Evolutionary conservation across 2,888 invertebrate genomes (phyloP).

Genomic region (Theretra japonica): DNA sequence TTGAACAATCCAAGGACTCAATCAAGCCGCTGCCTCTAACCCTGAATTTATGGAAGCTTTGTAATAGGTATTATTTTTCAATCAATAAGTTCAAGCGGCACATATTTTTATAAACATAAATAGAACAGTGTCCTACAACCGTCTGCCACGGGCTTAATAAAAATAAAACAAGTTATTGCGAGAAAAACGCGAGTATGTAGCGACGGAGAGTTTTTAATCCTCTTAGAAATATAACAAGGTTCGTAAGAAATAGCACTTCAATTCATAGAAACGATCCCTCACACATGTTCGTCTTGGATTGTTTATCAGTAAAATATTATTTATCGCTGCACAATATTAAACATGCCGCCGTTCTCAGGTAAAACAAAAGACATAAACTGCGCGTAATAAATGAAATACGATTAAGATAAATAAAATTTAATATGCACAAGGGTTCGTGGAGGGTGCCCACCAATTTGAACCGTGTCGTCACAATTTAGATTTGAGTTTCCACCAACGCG

Average conservation of each 20-base stretch:
- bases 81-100: not conserved
- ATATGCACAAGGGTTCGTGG: slow-evolving; percentile 27
- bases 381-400: slow-evolving; percentile 32
- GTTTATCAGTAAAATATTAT: slow-evolving; percentile 21
- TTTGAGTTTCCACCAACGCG: slow-evolving; percentile 49
- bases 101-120: not conserved
- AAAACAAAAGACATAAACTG: slow-evolving; percentile 30
- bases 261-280: not conserved
- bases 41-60: too few species aligned
- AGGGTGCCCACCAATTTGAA: slow-evolving; percentile 44
- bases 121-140: not conserved
- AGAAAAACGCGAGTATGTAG: slow-evolving; percentile 4
- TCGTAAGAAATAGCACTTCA: not conserved
- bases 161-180: not conserved
- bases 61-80: not conserved
- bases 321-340: slow-evolving; percentile 14
- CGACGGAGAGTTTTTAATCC: slow-evolving; percentile 1
- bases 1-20: too few species aligned
- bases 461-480: slow-evolving; percentile 49
- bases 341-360: slow-evolving; percentile 16
- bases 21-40: too few species aligned
- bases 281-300: not conserved
- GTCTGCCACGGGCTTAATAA: not conserved
- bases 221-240: not conserved
- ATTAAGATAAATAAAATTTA: slow-evolving; percentile 33